Evolutionary conservation across 2,113 vertebrate species (phyloP).

Genomic region (Percina caprodes): DNA sequence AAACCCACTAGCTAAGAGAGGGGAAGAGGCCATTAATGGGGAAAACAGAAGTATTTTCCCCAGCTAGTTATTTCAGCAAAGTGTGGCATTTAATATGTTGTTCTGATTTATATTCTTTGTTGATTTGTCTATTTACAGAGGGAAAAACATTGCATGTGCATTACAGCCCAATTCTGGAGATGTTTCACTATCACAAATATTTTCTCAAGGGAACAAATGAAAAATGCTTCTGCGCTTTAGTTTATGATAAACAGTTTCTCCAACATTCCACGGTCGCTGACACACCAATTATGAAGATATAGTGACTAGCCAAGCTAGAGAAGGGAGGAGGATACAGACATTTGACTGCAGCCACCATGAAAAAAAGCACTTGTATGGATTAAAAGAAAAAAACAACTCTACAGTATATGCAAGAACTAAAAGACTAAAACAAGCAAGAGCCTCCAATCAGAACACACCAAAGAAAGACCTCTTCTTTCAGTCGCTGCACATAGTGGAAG

Average conservation of each 20-base stretch:
- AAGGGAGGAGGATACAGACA: constrained; percentile 32
- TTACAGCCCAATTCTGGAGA: constrained; percentile 49
- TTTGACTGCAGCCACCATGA: constrained; percentile 52
- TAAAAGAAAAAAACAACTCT: background rate
- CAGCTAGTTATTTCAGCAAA: constrained; percentile 13
- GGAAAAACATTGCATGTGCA: constrained; percentile 25
- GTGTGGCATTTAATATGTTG: constrained; percentile 43
- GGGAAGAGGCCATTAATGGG: constrained; percentile 70
- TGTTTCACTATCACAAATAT: constrained; percentile 39
- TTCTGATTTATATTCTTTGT: constrained; percentile 10
- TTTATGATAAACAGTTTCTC: constrained; percentile 65
- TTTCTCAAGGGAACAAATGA: constrained; percentile 50
- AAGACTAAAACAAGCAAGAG: background rate
- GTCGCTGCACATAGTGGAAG: constrained; percentile 34
- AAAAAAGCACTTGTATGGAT: constrained; percentile 35
- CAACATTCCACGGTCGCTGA: constrained; percentile 60
- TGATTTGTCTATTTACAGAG: constrained; percentile 24
- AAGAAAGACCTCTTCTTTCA: constrained; percentile 22
- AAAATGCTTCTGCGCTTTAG: constrained; percentile 54
- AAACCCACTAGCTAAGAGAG: constrained; percentile 67
- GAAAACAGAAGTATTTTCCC: constrained; percentile 21
- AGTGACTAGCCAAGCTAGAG: constrained; percentile 48
- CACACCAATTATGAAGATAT: constrained; percentile 66
- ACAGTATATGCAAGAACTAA: background rate
- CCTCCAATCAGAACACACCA: constrained; percentile 16